Base-by-base conservation (phyloP, 2,888 invertebrate genomes). In the Melinopterus prodromus region DNA sequence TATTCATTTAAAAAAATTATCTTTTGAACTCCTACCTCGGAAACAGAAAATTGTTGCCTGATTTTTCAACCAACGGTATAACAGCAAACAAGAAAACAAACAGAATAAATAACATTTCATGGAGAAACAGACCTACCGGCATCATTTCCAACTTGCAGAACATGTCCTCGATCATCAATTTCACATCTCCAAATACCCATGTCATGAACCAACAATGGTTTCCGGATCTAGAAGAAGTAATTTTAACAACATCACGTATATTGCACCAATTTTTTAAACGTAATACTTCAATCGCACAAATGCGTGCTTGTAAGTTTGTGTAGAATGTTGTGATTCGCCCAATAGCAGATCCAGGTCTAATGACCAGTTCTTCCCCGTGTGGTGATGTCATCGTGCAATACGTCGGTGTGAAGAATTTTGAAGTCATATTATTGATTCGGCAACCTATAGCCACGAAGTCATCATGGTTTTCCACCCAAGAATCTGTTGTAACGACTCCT, bases 161-260 rank as follows among this genome's bases (percentile, higher is more conserved):
- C 80, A 72, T 53, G 35, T 15, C 69, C 82, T 38, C 0, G 16
- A 15, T 69, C 26, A 9, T 5, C 16, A 35, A 82, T 80, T 74
- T 79, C 80, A 16, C 84, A 84, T 75, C 74, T 81, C 84, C 84
- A 84, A 26, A 78, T 70, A 15, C 84, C 84, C 38, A 71, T 80
- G 69, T 84, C 84, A 72, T 76, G 76, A 4, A 77, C 69, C 69
- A 79, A 35, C n/a, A 84, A 26, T 2, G 84, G 84, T 78, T 83
- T 83, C 69, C 71, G 71, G 69, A 79, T 79, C 79, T 79, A 38
- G 12, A 77, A 70, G 37, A 26, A 71, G 12, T 71, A 5, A 6
- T 15, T 71, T 71, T 53, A 53, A 53, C 7, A 12, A 9, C 53
- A 35, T 35, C 9, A n/a, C 4, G 7, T 74, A 74, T 36, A 35